A percentile compares a stretch with the other conserved stretches of the same genome.
Conservation (phyloP, 2,113 vertebrate genomes). For the Rhadina sibilatrix region DNA sequence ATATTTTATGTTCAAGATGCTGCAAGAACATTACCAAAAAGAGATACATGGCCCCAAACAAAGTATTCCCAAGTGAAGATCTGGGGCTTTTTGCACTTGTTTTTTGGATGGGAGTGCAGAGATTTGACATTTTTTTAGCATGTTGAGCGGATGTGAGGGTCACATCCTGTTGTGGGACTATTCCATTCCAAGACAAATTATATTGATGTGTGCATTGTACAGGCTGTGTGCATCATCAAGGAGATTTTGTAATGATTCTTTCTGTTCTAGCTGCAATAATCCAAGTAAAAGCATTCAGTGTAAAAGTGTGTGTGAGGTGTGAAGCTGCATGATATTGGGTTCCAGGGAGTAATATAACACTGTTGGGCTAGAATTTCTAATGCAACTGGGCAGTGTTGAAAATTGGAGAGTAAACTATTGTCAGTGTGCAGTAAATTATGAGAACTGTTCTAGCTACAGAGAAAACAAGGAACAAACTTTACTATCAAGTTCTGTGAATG, state of each 20-base stretch:
- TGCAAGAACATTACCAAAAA: neutral
- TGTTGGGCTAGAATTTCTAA: neutral
- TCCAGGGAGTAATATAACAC: neutral
- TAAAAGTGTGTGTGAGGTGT: neutral
- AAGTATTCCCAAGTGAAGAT: neutral
- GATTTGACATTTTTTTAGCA: neutral
- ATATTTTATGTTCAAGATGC: neutral
- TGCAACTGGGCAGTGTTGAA: neutral
- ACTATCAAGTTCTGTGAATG: neutral
- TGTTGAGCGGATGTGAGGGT: neutral
- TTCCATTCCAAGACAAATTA: neutral
- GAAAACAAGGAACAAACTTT: neutral
- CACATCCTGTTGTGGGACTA: neutral
- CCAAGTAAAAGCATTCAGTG: neutral
- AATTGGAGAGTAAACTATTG: neutral
- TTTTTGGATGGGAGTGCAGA: neutral
- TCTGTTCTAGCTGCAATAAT: neutral
- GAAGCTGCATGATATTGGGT: neutral
- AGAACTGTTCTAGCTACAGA: neutral
- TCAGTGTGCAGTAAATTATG: neutral
- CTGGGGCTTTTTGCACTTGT: neutral
- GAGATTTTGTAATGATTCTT: neutral
- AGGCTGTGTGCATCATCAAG: neutral
- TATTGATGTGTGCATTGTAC: neutral
- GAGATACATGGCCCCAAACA: neutral